Evolutionary conservation across 2,888 invertebrate species (phyloP).

Genomic region (Falcaria lacertinaria): DNA sequence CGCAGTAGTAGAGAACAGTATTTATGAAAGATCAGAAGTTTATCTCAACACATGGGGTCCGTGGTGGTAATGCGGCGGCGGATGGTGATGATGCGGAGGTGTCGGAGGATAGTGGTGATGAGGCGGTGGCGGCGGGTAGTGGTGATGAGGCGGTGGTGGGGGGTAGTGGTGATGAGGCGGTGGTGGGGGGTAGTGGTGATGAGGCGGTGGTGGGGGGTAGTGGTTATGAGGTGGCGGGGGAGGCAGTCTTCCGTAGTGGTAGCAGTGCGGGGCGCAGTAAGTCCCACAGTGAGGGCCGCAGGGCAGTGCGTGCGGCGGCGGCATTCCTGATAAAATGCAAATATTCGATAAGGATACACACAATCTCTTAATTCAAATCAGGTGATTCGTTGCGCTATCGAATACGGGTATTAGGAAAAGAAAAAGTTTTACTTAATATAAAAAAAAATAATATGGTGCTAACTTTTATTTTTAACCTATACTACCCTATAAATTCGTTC

Average conservation of each 20-base stretch:
- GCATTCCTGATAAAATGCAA: conserved; percentile 55
- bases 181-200: conserved; percentile 14
- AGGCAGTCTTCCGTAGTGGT: conserved; percentile 23
- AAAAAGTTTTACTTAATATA: too few species aligned
- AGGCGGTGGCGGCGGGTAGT: conserved; percentile 13
- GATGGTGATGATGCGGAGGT: conserved; percentile 11
- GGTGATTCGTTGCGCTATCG: too few species aligned
- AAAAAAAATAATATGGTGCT: too few species aligned
- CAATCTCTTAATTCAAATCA: too few species aligned
- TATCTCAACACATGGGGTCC: conserved; percentile 1
- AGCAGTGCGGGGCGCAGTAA: conserved; percentile 50
- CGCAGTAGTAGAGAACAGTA: neutral
- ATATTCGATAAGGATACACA: too few species aligned
- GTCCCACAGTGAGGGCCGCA: conserved; percentile 39
- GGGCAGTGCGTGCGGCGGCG: conserved; percentile 49
- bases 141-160: conserved; percentile 16
- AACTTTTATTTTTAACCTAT: too few species aligned
- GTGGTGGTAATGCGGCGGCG: conserved; percentile 18
- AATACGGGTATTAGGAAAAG: too few species aligned
- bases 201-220: conserved; percentile 11
- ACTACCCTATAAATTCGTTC: too few species aligned
- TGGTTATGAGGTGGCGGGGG: conserved; percentile 13
- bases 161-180: conserved; percentile 12
- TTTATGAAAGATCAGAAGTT: neutral
- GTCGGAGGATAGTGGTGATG: conserved; percentile 16